Evolutionary conservation across 2,797 vertebrate genomes (phyloP).

Genomic region (Cygnus olor): DNA sequence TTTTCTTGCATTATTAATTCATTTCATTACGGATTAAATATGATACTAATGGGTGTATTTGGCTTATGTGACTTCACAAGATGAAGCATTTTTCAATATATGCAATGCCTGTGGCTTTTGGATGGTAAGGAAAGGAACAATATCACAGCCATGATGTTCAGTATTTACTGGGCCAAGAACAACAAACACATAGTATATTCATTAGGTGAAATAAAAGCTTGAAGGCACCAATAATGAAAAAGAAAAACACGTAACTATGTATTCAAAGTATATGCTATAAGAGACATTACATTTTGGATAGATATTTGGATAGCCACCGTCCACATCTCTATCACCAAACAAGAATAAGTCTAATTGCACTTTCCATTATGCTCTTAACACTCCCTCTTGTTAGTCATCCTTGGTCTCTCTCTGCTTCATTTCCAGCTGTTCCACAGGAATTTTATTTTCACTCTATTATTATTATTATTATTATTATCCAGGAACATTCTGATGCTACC

Average conservation of each 20-base stretch:
- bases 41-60: background rate
- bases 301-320: background rate
- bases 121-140: background rate
- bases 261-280: background rate
- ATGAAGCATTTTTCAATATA: background rate
- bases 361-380: background rate
- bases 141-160: background rate
- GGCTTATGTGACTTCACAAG: background rate
- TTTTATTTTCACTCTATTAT: background rate
- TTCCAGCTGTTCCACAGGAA: background rate
- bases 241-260: background rate
- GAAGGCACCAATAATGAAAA: background rate
- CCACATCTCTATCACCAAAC: background rate
- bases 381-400: background rate
- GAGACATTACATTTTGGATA: background rate
- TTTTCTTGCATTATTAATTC: background rate
- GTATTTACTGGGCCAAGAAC: background rate
- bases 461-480: background rate
- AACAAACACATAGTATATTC: background rate
- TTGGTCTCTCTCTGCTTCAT: background rate
- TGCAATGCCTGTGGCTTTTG: background rate
- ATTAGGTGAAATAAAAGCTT: background rate
- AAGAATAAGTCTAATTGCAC: background rate
- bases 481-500: background rate
- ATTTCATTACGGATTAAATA: background rate